phyloP scores from a whole-genome alignment of 2,888 invertebrate species.

The Anthrax anthrax region DNA sequence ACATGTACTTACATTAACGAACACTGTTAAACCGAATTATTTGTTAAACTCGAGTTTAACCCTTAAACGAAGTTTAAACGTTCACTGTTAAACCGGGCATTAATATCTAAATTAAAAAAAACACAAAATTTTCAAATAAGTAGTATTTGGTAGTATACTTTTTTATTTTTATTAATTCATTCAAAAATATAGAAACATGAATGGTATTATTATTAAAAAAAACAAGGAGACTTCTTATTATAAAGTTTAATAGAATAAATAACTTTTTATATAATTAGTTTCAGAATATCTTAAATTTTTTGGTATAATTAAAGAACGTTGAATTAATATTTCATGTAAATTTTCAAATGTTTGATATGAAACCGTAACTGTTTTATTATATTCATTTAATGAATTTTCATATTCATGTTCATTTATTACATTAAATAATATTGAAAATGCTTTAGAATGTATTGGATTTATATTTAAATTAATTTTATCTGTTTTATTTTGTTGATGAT shows the following conservation, averaged over 20 bases:
- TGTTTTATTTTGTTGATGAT: no score
- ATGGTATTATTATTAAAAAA: not conserved
- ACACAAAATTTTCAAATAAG: no score
- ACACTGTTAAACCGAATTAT: no score
- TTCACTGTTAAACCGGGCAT: no score
- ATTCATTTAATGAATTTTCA: conserved; percentile 5
- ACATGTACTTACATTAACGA: no score
- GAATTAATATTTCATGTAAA: conserved; percentile 2
- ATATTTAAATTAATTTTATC: not conserved
- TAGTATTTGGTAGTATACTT: no score
- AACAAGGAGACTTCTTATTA: not conserved
- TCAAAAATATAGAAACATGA: no score
- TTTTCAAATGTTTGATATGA: conserved; percentile 6
- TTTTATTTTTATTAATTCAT: no score
- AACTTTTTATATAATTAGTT: conserved; percentile 7
- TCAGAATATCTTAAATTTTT: conserved; percentile 7
- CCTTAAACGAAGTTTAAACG: no score
- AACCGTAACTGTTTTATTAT: conserved; percentile 3
- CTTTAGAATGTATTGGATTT: conserved; percentile 1
- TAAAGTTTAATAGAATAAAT: conserved; percentile 4
- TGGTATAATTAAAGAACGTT: conserved; percentile 6
- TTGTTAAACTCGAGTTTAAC: no score
- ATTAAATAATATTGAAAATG: conserved; percentile 7
- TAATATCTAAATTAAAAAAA: no score
- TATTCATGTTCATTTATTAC: not conserved